These are phyloP conservation scores for Epinephelus cyanopodus DNA, from an alignment of 2,113 vertebrate genomes.

Conservation along the genomic window DNA sequence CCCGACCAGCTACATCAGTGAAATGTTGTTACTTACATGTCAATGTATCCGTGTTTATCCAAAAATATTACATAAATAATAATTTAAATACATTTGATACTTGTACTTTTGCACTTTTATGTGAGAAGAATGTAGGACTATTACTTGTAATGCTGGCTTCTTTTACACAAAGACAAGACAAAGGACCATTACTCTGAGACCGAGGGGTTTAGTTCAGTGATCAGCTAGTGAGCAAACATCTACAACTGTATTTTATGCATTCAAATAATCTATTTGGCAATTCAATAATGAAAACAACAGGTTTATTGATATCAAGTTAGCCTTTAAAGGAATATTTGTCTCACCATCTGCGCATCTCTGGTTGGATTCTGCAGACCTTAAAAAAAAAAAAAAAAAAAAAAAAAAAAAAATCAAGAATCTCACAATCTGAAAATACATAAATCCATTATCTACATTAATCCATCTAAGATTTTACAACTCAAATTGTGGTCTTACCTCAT, in stretches of 20 bases:
- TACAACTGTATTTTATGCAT: not conserved
- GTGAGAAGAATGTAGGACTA: not conserved
- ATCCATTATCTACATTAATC: not conserved
- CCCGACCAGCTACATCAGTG: too few species aligned
- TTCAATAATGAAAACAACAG: not conserved
- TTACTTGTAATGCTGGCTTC: not conserved
- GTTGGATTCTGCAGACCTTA: constrained; percentile 56
- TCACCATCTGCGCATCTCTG: constrained; percentile 44
- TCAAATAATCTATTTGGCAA: not conserved
- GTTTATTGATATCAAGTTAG: not conserved
- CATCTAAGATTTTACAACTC: not conserved
- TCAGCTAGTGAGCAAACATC: not conserved
- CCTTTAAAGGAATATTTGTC: constrained; percentile 18
- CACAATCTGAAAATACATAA: not conserved
- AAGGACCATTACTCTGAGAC: not conserved
- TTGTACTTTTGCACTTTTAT: not conserved
- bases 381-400: not conserved
- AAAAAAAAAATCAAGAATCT: not conserved
- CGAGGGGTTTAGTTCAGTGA: not conserved
- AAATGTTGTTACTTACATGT: too few species aligned
- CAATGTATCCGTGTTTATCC: too few species aligned
- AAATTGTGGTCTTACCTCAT: constrained; percentile 51
- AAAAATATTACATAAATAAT: too few species aligned
- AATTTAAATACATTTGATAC: too few species aligned
- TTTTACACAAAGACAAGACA: not conserved